phyloP scores from a whole-genome alignment of 2,113 vertebrate species.

The Odontophorus gujanensis region DNA sequence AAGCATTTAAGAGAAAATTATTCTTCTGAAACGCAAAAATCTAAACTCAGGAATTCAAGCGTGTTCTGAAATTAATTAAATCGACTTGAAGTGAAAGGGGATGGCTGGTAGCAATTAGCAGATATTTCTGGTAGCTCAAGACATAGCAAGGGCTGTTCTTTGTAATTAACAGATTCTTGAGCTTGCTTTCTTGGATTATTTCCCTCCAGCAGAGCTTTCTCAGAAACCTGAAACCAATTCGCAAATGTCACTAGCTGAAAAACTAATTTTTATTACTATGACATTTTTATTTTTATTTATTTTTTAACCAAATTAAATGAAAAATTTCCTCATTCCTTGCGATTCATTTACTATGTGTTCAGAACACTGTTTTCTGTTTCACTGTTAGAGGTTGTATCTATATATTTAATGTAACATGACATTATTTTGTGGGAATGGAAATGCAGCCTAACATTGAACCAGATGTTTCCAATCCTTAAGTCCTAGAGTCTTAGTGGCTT shows the following conservation, averaged over 20 bases:
- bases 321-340: not conserved
- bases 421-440: not conserved
- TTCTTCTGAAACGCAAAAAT: conserved; percentile 1
- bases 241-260: conserved; percentile 53
- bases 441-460: accelerated
- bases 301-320: not conserved
- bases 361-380: not conserved
- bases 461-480: not conserved
- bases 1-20: not conserved
- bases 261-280: conserved; percentile 31
- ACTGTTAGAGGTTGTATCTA: not conserved
- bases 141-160: conserved; percentile 28
- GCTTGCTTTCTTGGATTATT: conserved; percentile 46
- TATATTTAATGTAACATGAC: accelerated
- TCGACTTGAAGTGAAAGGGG: conserved; percentile 20
- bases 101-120: conserved; percentile 45
- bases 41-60: not conserved
- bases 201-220: conserved; percentile 48
- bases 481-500: not conserved
- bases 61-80: conserved; percentile 46
- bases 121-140: conserved; percentile 47
- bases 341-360: not conserved
- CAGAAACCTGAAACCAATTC: conserved; percentile 52
- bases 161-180: conserved; percentile 52
- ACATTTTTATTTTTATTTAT: not conserved